Percentiles rank a stretch among this genome's conserved stretches.
These are phyloP conservation scores for cattle (Bos taurus) DNA, from an alignment of 2,113 vertebrate genomes.

Conservation along the genomic window DNA sequence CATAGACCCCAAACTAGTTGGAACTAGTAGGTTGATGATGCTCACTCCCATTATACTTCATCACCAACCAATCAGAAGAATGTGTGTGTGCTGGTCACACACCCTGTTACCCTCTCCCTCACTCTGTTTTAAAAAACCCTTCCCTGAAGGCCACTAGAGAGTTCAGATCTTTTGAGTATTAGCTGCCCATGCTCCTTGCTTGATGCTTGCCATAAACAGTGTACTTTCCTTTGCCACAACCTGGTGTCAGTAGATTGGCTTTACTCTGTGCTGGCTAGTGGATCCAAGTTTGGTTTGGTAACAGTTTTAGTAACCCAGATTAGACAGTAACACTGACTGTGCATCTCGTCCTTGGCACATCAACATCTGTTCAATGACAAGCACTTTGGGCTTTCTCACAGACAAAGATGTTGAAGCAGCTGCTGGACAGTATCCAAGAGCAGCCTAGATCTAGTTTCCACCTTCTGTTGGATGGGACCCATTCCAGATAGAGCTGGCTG, in stretches of 20 bases:
- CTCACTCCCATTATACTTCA: background rate
- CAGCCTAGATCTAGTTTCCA: too few species aligned
- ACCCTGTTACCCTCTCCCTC: background rate
- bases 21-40: background rate
- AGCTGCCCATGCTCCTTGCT: background rate
- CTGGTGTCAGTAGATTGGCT: background rate
- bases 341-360: background rate
- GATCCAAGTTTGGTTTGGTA: background rate
- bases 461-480: too few species aligned
- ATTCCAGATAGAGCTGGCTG: too few species aligned
- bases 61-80: background rate
- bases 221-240: background rate
- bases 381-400: too few species aligned
- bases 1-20: background rate
- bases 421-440: too few species aligned
- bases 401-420: too few species aligned
- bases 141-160: background rate
- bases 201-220: background rate
- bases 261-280: background rate
- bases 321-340: background rate
- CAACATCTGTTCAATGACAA: too few species aligned
- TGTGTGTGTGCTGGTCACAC: background rate
- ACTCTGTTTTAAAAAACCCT: background rate
- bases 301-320: background rate
- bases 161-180: background rate